Conservation (phyloP, 2,113 vertebrate species). For the Campylorhamphus procurvoides region DNA sequence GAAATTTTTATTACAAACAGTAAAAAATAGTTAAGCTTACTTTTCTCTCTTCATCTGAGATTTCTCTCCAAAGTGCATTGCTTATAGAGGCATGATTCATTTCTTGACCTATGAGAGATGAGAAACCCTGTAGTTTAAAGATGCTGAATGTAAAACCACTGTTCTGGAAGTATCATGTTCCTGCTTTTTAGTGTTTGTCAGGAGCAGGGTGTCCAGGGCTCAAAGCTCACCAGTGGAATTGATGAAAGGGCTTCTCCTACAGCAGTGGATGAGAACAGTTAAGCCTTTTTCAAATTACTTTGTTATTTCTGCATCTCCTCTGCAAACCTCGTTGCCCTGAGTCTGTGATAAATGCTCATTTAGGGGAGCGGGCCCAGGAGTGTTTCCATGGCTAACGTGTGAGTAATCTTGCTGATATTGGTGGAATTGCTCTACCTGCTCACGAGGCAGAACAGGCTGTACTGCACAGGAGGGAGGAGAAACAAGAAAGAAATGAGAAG, state of each 20-base stretch:
- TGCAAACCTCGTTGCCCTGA: background rate
- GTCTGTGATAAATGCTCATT: background rate
- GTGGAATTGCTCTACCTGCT: background rate
- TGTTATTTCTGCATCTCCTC: background rate
- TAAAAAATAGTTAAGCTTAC: background rate
- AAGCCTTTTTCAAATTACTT: background rate
- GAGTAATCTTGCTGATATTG: background rate
- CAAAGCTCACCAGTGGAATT: background rate
- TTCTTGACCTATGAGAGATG: background rate
- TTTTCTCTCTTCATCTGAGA: background rate
- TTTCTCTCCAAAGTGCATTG: background rate
- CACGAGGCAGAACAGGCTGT: background rate
- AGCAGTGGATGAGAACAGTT: background rate
- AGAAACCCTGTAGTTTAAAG: background rate
- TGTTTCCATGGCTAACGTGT: background rate
- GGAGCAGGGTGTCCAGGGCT: background rate
- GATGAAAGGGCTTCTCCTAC: background rate
- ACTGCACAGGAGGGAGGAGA: background rate
- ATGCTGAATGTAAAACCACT: background rate
- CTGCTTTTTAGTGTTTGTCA: background rate
- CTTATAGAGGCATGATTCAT: background rate
- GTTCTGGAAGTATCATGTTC: background rate
- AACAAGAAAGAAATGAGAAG: background rate
- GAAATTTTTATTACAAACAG: background rate
- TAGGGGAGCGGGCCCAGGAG: fast-evolving